These are phyloP conservation scores for Macrophya alboannulata DNA, from an alignment of 2,888 invertebrate species.

Conservation along the genomic window DNA sequence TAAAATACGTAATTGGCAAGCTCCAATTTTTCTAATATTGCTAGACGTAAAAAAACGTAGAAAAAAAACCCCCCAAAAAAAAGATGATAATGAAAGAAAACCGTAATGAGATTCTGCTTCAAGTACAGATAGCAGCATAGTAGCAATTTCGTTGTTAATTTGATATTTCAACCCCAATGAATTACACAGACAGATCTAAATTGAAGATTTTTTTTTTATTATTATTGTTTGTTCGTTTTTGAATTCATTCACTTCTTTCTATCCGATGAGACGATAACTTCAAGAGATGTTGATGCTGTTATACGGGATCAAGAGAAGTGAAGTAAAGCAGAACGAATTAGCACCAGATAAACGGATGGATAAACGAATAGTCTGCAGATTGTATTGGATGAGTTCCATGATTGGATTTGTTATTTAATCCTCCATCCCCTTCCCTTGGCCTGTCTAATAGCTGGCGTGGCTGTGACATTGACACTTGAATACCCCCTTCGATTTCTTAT, in stretches of 20 bases:
- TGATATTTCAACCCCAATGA: background rate
- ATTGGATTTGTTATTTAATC: conserved; percentile 1
- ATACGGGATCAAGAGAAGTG: background rate
- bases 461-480: conserved; percentile 3
- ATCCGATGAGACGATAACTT: background rate
- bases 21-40: background rate
- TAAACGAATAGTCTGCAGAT: background rate
- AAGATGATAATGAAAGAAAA: background rate
- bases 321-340: background rate
- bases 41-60: background rate
- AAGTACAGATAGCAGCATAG: too few relatives aligned
- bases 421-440: background rate
- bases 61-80: background rate
- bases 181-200: background rate
- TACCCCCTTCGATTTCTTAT: background rate
- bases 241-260: too few relatives aligned
- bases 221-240: background rate
- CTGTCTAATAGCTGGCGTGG: background rate
- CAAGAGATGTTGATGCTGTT: background rate
- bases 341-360: conserved; percentile 10
- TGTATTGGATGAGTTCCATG: conserved; percentile 19
- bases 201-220: background rate
- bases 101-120: background rate
- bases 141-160: background rate
- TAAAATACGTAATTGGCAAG: background rate